Evolutionary conservation across 2,797 vertebrate species (phyloP), one percentile per base, ranked within the genome.

Genomic region (Muscicapa striata): DNA sequence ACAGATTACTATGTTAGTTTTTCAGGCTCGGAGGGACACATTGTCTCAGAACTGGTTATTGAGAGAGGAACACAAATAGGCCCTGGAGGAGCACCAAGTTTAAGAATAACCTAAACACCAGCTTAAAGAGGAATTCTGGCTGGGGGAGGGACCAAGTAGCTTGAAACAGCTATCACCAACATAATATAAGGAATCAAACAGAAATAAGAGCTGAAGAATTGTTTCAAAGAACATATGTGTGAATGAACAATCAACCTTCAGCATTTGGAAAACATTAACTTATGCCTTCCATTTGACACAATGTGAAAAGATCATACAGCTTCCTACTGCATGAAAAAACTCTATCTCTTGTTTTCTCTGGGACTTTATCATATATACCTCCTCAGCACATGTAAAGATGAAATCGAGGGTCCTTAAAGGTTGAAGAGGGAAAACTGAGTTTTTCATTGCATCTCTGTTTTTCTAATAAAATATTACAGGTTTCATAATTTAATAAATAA

Each of bases 1-100:
- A 90, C 64, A 68, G 72, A 92, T 90, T 80, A 64, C 57, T 51
- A 75, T 32, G 38, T 89, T 83, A 83, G 75, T 48, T 85, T 87
- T 87, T 43, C 36, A 83, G 67, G 29, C 45, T 83, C 54, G 68
- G 72, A 85, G n/a, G 22, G 58, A 72, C 32, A 49, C 36, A 58
- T 38, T 80, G 30, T 78, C 73, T 93, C 34, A 24, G 46, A 74
- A 68, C 6, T 77, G 45, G 9, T 77, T 82, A 66, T 24, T 83
- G 76, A 48, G 36, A 87, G 45, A 51, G 29, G 36, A 92, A 66
- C 32, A 72, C 32, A 83, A 85, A 89, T 4, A 89, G 40, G 36
- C 75, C 12, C 61, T 55, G 69, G 84, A 89, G 51, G 38, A n/a
- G 22, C 73, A 89, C 49, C 54, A 73, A 70, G 38, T 87, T 86